A percentile compares a stretch with the other conserved stretches of the same genome.
phyloP scores from a whole-genome alignment of 2,888 invertebrate species.

The Ectropis crepuscularia region DNA sequence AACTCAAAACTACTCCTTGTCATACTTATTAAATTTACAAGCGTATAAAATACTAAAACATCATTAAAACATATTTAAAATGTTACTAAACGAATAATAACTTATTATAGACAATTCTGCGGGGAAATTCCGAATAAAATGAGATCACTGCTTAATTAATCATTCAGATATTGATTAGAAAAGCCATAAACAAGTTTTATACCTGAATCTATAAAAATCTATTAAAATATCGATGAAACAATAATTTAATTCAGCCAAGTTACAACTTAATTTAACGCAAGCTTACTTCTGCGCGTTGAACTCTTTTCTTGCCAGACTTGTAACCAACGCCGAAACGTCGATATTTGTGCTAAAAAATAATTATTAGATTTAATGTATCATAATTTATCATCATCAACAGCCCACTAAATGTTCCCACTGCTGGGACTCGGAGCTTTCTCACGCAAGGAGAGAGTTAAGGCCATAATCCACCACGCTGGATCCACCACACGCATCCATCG shows the following conservation, averaged over 20 bases:
- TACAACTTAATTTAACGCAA: conserved; percentile 12
- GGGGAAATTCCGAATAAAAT: conserved; percentile 19
- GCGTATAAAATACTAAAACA: conserved; percentile 11
- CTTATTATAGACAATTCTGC: neutral
- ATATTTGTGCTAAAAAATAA: no score
- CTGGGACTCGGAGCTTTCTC: no score
- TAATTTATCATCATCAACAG: no score
- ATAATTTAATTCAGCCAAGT: conserved; percentile 9
- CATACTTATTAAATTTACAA: conserved; percentile 15
- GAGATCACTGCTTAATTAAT: conserved; percentile 31
- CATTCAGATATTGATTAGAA: conserved; percentile 25
- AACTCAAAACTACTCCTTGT: conserved; percentile 8
- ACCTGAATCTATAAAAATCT: conserved; percentile 15
- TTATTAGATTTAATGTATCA: no score
- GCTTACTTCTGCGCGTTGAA: conserved; percentile 45
- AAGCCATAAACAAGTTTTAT: conserved; percentile 19
- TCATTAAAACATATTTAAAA: neutral
- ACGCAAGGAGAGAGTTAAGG: no score
- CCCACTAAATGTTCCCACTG: no score
- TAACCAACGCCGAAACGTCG: conserved; percentile 15
- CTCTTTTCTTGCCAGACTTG: conserved; percentile 43
- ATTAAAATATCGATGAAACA: conserved; percentile 18
- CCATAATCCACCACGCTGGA: no score
- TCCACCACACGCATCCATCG: no score
- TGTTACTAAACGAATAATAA: neutral